A percentile compares a stretch with the other conserved stretches of the same genome.
These are phyloP conservation scores for Falcunculus frontatus DNA, from an alignment of 2,113 vertebrate species.

Conservation along the genomic window DNA sequence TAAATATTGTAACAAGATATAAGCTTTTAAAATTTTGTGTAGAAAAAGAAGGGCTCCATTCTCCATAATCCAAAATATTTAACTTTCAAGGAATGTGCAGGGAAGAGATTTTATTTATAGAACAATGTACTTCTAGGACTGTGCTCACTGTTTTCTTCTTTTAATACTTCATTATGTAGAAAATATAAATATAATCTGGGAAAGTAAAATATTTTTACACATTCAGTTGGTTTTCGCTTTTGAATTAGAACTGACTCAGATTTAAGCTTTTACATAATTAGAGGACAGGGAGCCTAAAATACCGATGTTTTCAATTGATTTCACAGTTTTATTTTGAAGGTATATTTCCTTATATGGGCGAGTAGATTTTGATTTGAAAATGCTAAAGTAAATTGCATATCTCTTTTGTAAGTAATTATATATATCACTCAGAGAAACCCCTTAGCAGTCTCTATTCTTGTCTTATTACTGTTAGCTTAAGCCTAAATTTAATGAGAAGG, in stretches of 20 bases:
- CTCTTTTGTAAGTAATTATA: constrained; percentile 47
- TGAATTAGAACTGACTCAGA: neutral
- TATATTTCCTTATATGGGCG: neutral
- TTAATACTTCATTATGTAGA: neutral
- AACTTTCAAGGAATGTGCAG: neutral
- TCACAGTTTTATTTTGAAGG: constrained; percentile 20
- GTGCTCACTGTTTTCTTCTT: neutral
- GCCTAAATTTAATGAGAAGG: constrained; percentile 49
- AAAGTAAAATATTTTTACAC: neutral
- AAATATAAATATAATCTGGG: neutral
- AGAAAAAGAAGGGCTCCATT: neutral
- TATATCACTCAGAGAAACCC: neutral
- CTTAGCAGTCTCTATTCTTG: constrained; percentile 30
- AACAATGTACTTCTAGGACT: neutral
- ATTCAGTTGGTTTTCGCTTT: neutral
- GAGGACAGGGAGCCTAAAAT: neutral
- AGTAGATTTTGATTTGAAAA: constrained; percentile 36
- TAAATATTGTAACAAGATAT: neutral
- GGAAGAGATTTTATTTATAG: neutral
- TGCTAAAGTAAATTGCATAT: neutral
- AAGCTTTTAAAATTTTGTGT: neutral
- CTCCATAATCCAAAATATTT: neutral
- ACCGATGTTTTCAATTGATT: neutral
- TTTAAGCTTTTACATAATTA: constrained; percentile 6
- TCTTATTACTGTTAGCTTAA: constrained; percentile 50